These are phyloP conservation scores for Tetheella fluctuosa DNA, from an alignment of 2,888 invertebrate genomes.

Conservation along the genomic window DNA sequence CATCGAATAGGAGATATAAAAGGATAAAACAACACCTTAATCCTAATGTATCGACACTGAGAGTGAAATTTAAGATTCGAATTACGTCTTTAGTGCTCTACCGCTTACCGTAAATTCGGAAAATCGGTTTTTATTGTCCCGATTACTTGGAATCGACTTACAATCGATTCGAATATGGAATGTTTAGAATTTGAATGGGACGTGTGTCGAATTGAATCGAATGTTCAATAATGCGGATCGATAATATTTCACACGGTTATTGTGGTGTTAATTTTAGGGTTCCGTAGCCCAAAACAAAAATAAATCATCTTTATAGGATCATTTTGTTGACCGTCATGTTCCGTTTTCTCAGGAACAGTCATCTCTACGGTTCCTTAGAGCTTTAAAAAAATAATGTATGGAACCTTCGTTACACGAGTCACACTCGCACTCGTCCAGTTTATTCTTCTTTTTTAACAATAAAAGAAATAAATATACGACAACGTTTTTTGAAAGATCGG, in stretches of 20 bases:
- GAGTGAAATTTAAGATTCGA: slow-evolving; percentile 8
- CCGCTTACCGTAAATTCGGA: slow-evolving; percentile 31
- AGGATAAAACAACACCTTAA: neutral
- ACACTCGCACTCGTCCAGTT: too few relatives aligned
- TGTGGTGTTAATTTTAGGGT: neutral
- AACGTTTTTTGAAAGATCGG: too few relatives aligned
- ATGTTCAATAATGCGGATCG: slow-evolving; percentile 30
- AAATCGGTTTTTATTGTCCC: slow-evolving; percentile 37
- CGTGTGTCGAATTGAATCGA: slow-evolving; percentile 40
- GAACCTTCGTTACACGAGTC: too few relatives aligned
- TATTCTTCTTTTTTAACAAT: neutral
- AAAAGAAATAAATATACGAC: too few relatives aligned
- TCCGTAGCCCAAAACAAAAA: too few relatives aligned
- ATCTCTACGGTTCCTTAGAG: too few relatives aligned
- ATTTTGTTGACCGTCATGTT: too few relatives aligned
- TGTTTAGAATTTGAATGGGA: slow-evolving; percentile 37
- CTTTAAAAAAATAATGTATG: too few relatives aligned
- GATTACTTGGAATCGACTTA: slow-evolving; percentile 36
- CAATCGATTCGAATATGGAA: slow-evolving; percentile 41
- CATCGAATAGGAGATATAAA: slow-evolving; percentile 2
- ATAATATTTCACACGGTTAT: slow-evolving; percentile 24
- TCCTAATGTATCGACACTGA: neutral
- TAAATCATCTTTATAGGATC: too few relatives aligned
- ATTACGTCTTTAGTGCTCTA: slow-evolving; percentile 20
- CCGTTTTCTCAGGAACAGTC: too few relatives aligned